Evolutionary conservation across 2,797 vertebrate genomes (phyloP).

Genomic region (Darevskia mixta): DNA sequence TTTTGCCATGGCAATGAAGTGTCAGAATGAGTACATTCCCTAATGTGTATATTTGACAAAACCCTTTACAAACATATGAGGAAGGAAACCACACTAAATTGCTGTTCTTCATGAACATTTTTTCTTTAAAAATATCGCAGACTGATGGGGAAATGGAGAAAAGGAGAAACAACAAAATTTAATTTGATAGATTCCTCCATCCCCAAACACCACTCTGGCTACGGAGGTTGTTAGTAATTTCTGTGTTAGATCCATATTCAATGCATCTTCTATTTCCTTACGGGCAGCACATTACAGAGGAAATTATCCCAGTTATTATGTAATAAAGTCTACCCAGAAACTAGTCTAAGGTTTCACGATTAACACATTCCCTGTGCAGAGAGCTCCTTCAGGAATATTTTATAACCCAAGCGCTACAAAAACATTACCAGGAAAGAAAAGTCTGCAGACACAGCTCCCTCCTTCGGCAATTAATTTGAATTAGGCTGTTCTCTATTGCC

Average conservation of each 20-base stretch:
- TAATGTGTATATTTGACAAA: too few species aligned
- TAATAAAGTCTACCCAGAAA: background rate
- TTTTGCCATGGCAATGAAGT: background rate
- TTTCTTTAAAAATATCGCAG: too few species aligned
- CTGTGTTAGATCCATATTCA: background rate
- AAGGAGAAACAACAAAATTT: too few species aligned
- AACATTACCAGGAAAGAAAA: slow-evolving; percentile 42
- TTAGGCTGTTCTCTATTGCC: slow-evolving; percentile 53
- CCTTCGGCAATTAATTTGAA: slow-evolving; percentile 67
- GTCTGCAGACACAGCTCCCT: slow-evolving; percentile 49
- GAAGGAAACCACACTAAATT: too few species aligned
- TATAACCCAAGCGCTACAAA: slow-evolving; percentile 54
- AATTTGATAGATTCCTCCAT: too few species aligned
- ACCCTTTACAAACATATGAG: too few species aligned
- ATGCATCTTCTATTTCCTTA: background rate
- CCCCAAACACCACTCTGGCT: too few species aligned
- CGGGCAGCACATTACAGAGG: background rate
- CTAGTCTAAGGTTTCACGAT: accelerated
- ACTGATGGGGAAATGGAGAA: too few species aligned
- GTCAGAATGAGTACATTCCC: background rate
- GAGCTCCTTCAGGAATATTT: slow-evolving; percentile 48
- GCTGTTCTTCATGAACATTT: too few species aligned
- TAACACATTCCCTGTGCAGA: slow-evolving; percentile 6
- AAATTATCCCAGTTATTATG: background rate
- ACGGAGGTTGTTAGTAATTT: background rate